Evolutionary conservation across 2,113 vertebrate species (phyloP), one percentile per base, ranked within the genome.

Genomic region (Cinclus mexicanus): DNA sequence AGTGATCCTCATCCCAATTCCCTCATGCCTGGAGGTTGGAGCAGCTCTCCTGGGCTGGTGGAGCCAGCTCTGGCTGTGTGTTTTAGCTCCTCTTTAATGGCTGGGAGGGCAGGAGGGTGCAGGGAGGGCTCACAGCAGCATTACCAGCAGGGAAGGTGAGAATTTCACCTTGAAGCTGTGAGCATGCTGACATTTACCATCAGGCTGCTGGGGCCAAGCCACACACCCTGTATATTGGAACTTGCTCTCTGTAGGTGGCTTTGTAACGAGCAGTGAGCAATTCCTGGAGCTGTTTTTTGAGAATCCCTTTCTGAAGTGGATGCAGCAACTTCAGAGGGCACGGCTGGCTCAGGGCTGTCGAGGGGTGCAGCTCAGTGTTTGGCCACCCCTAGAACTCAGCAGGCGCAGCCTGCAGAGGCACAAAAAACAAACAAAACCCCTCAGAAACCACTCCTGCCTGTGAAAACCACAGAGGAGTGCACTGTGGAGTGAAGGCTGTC

Each of bases 301-400:
- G 59, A 78, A 83, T 17, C 28, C 13, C 46, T 20, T 17, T 28
- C 25, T 33, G 87, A 31, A 6, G 42, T n/a, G 39, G 49, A 46
- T 0, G 7, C 39, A 81, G 49, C 78, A 35, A 55, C 10, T 55
- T 1, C 4, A 1, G 1, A 1, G 2, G 52, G n/a, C 22, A 11
- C 2, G 10, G 53, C 21, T 47, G 46, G 46, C 42, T 47, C 60
- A 3, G 63, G n/a, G 42, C 29, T 35, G 49, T 1, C 21, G 2
- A 2, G 22, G 37, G 44, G 14, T 10, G 6, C 35, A n/a, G 65
- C 76, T 61, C 41, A 7, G 61, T 3, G 47, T 68, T 25, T 4
- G 35, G 35, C 33, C 59, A n/a, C 3, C 47, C 41, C 60, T 8
- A 13, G 37, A 28, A 13, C 12, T 14, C 42, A 7, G 21, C 22